Base-by-base conservation (phyloP, 1,140 invertebrate species). In the Drosophila mauritiana region DNA sequence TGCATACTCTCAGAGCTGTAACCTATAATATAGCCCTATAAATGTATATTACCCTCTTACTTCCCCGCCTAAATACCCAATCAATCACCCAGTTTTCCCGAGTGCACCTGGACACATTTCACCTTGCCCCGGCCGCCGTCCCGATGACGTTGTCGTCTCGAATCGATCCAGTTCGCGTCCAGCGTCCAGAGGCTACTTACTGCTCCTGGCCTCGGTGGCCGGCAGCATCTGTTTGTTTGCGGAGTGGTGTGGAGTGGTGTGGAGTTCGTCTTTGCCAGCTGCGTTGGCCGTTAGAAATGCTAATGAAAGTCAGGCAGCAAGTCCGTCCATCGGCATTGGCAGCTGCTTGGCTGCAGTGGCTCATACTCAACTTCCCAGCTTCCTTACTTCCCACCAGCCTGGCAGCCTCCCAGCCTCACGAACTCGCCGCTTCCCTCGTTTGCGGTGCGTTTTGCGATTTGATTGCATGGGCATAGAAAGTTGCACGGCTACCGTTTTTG, bases 211-310 rank as follows among this genome's bases (percentile, higher is more conserved):
- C n/a, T 27, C 27, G 27, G 27, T 27, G 27, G 27, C 27, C 6
- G 37, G 48, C 46, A 4, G 37, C 59, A 13, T 11, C 59, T 39
- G 27, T 48, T 37, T 39, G 27, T 48, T 37, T 58, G 45, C 1
- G 17, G 17, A 17, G 17, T 17, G 17, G 17, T 42, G 45, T 39
- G 58, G 34, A 78, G 81, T 75, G 76, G 77, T 80, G 20, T 37
- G 54, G 58, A 68, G 74, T 55, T 73, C 72, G 58, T 67, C 75
- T 82, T 58, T 78, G 73, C 72, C 84, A 89, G 84, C 84, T 89
- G 84, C 84, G 84, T 84, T 68, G 84, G 84, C 84, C 84, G 84
- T 89, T 89, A 89, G 84, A 89, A 89, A 89, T 89, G 84, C 84
- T 89, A 89, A 89, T 89, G 84, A 89, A 89, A 89, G 84, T 80